A percentile compares a stretch with the other conserved stretches of the same genome.
Conservation (phyloP, 2,888 invertebrate species). For the Drosophila peninsularis region DNA sequence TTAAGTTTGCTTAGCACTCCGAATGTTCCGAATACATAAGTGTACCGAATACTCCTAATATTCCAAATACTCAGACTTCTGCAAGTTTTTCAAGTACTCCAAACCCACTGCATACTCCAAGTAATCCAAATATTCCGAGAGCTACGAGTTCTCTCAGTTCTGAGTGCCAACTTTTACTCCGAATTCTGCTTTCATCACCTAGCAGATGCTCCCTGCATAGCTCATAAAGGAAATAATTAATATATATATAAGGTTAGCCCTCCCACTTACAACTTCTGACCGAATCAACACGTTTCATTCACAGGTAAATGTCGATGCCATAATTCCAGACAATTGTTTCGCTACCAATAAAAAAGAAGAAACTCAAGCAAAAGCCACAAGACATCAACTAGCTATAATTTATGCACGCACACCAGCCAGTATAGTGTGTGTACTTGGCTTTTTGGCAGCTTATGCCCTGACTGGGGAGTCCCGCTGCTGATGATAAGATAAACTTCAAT, state of each 20-base stretch:
- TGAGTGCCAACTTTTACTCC: not conserved
- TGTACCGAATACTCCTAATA: no score
- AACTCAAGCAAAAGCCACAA: slow-evolving; percentile 21
- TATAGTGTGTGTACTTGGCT: slow-evolving; percentile 31
- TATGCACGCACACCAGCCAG: slow-evolving; percentile 36
- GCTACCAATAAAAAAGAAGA: slow-evolving; percentile 24
- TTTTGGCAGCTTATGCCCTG: slow-evolving; percentile 32
- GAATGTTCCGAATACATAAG: no score
- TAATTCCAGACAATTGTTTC: slow-evolving; percentile 8
- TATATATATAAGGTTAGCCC: slow-evolving; percentile 9
- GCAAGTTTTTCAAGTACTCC: not conserved
- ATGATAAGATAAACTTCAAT: slow-evolving; percentile 72
- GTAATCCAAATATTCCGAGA: not conserved
- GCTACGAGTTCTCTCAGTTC: no score
- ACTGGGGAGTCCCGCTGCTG: slow-evolving; percentile 26
- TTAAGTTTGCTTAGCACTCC: no score
- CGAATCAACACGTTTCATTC: slow-evolving; percentile 8
- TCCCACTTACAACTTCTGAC: slow-evolving; percentile 17
- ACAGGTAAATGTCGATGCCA: slow-evolving; percentile 28
- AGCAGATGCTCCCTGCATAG: no score
- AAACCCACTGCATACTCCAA: not conserved
- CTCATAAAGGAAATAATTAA: not conserved
- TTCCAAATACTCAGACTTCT: not conserved
- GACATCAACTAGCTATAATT: slow-evolving; percentile 44
- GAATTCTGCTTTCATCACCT: not conserved